Conservation (phyloP, 1,140 invertebrate species). For the Agrypnia vestita region DNA sequence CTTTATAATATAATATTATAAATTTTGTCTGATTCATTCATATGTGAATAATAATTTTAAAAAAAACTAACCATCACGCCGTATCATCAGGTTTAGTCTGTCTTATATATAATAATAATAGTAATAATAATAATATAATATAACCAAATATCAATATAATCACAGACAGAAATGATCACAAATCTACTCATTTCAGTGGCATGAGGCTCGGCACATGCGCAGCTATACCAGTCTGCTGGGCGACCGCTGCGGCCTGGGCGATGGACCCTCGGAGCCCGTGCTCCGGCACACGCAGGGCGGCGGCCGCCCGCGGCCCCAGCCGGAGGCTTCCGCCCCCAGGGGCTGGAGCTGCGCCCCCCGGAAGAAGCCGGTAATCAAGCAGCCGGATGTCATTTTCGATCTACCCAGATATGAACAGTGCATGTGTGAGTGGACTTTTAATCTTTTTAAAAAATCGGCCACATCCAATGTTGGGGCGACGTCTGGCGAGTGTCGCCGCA, state of each 20-base stretch:
- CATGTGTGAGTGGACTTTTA: conserved; percentile 56
- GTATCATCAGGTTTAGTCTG: no score
- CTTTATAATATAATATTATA: no score
- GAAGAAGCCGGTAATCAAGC: conserved; percentile 43
- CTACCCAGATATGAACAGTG: conserved; percentile 51
- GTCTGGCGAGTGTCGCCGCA: no score
- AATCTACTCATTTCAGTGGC: neutral
- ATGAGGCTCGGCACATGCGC: neutral
- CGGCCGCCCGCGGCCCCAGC: neutral
- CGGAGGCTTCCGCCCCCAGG: neutral
- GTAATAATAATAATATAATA: no score
- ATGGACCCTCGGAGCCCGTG: neutral
- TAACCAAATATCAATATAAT: no score
- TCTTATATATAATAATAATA: no score
- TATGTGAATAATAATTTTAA: no score
- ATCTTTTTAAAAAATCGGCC: no score
- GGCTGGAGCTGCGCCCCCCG: conserved; percentile 53
- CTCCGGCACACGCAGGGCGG: neutral
- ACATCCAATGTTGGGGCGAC: no score
- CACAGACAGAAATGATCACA: no score
- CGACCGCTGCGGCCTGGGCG: neutral
- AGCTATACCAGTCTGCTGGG: neutral
- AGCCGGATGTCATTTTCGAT: conserved; percentile 55
- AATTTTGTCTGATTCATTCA: no score
- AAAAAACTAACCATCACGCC: no score